Evolutionary conservation across 2,797 vertebrate genomes (phyloP), one percentile per base, ranked within the genome.

Genomic region (Sciurus carolinensis): DNA sequence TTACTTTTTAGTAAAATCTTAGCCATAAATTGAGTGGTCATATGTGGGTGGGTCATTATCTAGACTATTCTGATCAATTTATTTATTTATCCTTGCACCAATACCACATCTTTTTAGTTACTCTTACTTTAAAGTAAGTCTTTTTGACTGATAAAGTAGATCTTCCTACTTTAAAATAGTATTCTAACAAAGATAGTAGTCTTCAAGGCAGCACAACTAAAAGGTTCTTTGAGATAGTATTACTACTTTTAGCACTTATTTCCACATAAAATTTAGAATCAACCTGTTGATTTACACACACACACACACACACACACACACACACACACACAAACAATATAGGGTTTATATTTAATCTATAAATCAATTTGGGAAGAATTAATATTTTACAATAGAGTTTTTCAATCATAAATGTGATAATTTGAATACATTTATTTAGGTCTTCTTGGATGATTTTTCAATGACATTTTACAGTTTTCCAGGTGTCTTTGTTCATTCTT

Each of bases 301-400:
- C 22, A 14, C 15, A 44, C 8, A 44, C 44, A 44, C 44, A 44
- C 44, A 44, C 44, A 44, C 44, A 44, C 44, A 44, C 44, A 44
- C 44, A 44, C 44, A 47, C 44, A 47, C 44, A 47, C 44, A 47
- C 39, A 39, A 39, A 39, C 39, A 39, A 39, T 39, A 39, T 76
- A 22, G 30, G 30, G 17, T 82, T 64, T 94, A 30, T 30, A 90
- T 72, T 95, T 73, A 54, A 80, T 47, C 8, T 33, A 50, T 50
- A 80, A 62, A 69, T 67, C 42, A 87, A 28, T 24, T 87, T 62
- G 75, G 28, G 20, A 54, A 24, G 57, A 90, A 81, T 28, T 75
- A 7, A 86, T 77, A 77, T 80, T 84, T 79, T 73, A 66, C 33
- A 81, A 75, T 59, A 76, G 69, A 87, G 39, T 67, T 93, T 95